Evolutionary conservation across 2,113 vertebrate species (phyloP).

Genomic region (Pristiophorus japonicus): DNA sequence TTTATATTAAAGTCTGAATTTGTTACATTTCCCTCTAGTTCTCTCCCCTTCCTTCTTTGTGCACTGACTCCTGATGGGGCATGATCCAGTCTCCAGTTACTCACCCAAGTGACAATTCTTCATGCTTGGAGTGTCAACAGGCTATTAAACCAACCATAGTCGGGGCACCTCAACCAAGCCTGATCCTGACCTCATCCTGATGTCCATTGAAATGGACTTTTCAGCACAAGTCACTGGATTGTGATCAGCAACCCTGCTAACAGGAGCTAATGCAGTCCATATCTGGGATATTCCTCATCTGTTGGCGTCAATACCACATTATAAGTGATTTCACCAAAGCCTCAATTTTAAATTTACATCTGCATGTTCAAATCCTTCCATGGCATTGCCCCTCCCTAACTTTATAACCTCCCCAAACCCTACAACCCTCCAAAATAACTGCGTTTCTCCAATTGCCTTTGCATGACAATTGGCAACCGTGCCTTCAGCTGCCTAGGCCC

Average conservation of each 20-base stretch:
- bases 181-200: background rate
- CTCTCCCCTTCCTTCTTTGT: background rate
- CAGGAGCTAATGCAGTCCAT: background rate
- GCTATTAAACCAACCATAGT: too few relatives aligned
- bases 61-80: background rate
- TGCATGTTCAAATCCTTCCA: background rate
- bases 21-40: background rate
- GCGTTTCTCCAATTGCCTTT: too few relatives aligned
- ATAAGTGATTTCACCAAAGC: background rate
- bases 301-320: background rate
- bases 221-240: background rate
- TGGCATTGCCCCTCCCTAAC: background rate
- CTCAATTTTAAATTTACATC: background rate
- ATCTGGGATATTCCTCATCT: background rate
- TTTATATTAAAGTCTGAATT: background rate
- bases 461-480: too few relatives aligned
- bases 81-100: background rate
- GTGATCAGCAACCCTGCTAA: background rate
- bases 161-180: background rate
- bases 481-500: too few relatives aligned
- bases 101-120: background rate
- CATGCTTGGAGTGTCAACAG: background rate
- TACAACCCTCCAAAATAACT: too few relatives aligned
- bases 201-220: background rate
- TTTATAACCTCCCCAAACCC: background rate